phyloP scores from a whole-genome alignment of 2,888 invertebrate genomes.

The Drosophila recens region DNA sequence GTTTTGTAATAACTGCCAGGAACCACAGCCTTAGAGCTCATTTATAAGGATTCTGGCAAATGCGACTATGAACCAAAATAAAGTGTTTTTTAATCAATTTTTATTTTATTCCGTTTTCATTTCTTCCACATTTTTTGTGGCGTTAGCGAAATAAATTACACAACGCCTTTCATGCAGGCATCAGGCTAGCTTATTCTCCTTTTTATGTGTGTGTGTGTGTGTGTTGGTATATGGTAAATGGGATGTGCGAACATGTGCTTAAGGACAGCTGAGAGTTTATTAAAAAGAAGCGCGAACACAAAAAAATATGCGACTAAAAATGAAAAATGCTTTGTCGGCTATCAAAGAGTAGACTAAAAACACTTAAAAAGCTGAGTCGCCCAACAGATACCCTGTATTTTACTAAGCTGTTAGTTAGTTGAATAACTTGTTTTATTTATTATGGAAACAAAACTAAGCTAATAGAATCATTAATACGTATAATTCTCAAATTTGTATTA shows the following conservation, averaged over 20 bases:
- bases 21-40: constrained; percentile 22
- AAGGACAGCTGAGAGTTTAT: constrained; percentile 69
- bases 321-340: constrained; percentile 71
- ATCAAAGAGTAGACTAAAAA: constrained; percentile 14
- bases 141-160: constrained; percentile 66
- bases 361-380: background rate
- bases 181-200: constrained; percentile 20
- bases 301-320: constrained; percentile 59
- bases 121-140: constrained; percentile 23
- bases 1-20: constrained; percentile 19
- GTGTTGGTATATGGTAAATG: constrained; percentile 45
- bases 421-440: background rate
- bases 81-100: constrained; percentile 77
- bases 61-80: constrained; percentile 68
- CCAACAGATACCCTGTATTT: background rate
- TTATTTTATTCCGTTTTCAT: constrained; percentile 29
- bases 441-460: too few species aligned
- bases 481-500: too few species aligned
- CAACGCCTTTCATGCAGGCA: constrained; percentile 44
- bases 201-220: constrained; percentile 12
- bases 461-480: too few species aligned
- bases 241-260: constrained; percentile 61
- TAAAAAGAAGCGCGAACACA: constrained; percentile 57
- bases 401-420: background rate
- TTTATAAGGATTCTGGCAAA: constrained; percentile 42